Conservation (phyloP, 2,888 invertebrate genomes). For the Zygothrica quintamaculata region DNA sequence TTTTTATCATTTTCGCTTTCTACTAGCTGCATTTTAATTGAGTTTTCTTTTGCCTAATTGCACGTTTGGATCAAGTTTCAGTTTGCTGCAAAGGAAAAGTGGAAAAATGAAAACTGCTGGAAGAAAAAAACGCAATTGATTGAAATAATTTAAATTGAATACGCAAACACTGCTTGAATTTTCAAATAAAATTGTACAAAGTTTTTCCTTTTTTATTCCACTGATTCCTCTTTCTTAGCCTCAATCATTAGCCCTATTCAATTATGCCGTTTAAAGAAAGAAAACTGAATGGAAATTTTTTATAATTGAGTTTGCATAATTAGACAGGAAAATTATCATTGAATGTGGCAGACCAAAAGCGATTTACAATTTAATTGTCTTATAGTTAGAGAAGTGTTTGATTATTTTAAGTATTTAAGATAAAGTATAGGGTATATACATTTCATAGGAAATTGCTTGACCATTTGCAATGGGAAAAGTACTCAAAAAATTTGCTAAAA, state of each 20-base stretch:
- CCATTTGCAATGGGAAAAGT: too few relatives aligned
- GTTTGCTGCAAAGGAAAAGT: background rate
- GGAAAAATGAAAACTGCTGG: constrained; percentile 17
- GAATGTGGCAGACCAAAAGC: too few relatives aligned
- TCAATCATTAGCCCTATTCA: constrained; percentile 36
- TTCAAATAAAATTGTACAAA: constrained; percentile 49
- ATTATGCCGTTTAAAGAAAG: constrained; percentile 29
- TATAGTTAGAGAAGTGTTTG: too few relatives aligned
- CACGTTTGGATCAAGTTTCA: constrained; percentile 29
- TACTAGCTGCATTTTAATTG: constrained; percentile 60
- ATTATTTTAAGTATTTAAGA: too few relatives aligned
- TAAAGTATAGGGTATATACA: too few relatives aligned
- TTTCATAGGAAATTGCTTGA: too few relatives aligned
- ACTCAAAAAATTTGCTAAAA: too few relatives aligned
- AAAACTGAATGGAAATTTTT: constrained; percentile 55
- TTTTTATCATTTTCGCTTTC: constrained; percentile 2
- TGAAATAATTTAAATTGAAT: constrained; percentile 77
- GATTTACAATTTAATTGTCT: too few relatives aligned
- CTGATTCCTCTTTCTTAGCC: too few relatives aligned
- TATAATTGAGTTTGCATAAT: constrained; percentile 78
- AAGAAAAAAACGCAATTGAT: constrained; percentile 66
- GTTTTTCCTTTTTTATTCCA: too few relatives aligned
- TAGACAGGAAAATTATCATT: constrained; percentile 67
- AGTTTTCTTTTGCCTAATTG: constrained; percentile 56
- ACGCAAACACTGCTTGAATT: constrained; percentile 69